Conservation (phyloP, 2,888 invertebrate genomes). For the Protophormia terraenovae region DNA sequence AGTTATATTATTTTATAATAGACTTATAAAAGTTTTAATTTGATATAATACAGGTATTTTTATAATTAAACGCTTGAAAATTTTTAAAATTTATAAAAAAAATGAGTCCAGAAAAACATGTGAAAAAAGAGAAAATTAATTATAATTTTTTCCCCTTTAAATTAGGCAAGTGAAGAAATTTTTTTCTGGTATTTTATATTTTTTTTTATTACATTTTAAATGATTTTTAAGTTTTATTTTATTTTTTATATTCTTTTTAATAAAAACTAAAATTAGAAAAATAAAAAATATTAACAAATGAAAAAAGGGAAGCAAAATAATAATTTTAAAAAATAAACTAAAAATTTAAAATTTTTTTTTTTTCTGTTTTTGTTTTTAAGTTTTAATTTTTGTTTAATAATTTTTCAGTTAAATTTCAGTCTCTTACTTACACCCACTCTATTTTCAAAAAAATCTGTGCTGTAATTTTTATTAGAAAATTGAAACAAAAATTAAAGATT, state of each 20-base stretch:
- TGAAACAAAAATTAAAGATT: background rate
- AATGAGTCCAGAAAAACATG: too few relatives aligned
- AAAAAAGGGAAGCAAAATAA: too few relatives aligned
- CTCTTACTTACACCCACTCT: slow-evolving; percentile 2
- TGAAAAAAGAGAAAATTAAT: too few relatives aligned
- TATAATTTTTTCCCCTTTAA: too few relatives aligned
- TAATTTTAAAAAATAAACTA: slow-evolving; percentile 28
- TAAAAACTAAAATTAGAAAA: too few relatives aligned
- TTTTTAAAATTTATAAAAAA: too few relatives aligned
- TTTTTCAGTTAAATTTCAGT: slow-evolving; percentile 52
- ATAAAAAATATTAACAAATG: background rate
- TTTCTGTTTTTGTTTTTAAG: background rate
- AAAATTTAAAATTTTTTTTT: background rate
- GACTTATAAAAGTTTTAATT: background rate
- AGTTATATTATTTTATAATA: background rate
- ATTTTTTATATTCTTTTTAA: too few relatives aligned
- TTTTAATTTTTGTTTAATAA: background rate
- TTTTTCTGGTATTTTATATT: too few relatives aligned
- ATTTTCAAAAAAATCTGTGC: background rate
- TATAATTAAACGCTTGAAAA: slow-evolving; percentile 2
- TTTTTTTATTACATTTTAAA: background rate
- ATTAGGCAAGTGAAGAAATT: too few relatives aligned
- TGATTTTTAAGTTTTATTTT: slow-evolving; percentile 6
- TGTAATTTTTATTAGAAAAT: background rate
- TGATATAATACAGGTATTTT: slow-evolving; percentile 5